Conservation (phyloP, 2,113 vertebrate genomes). For the Ahaetulla prasina region DNA sequence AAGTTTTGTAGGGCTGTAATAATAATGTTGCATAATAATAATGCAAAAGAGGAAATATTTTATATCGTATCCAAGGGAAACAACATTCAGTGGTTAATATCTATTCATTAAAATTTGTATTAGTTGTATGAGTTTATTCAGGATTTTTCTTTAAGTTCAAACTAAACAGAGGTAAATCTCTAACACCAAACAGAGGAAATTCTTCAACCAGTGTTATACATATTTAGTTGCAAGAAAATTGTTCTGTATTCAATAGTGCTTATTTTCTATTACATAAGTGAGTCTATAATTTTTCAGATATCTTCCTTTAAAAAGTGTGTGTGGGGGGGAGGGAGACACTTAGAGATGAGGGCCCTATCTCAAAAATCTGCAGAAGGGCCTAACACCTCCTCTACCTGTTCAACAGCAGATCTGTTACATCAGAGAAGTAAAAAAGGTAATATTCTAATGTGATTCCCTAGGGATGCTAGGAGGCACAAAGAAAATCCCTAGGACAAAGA, state of each 20-base stretch:
- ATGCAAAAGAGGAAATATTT: neutral
- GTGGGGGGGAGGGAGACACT: rapidly evolving
- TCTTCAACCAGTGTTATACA: neutral
- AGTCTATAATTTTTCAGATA: neutral
- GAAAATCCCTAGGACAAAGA: neutral
- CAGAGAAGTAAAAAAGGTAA: neutral
- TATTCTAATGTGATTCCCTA: neutral
- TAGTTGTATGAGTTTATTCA: neutral
- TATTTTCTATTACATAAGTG: neutral
- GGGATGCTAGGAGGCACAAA: neutral
- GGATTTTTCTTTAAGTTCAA: neutral
- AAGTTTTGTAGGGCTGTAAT: rapidly evolving
- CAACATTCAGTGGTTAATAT: neutral
- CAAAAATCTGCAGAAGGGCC: neutral
- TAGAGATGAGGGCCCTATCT: neutral
- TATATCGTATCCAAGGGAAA: neutral
- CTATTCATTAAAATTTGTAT: neutral
- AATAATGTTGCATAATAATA: neutral
- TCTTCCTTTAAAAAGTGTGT: neutral
- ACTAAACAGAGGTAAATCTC: neutral
- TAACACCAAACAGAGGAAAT: neutral
- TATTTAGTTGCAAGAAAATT: neutral
- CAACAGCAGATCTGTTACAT: neutral
- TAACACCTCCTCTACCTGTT: neutral
- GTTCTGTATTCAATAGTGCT: neutral